Evolutionary conservation across 2,888 invertebrate species (phyloP).

Genomic region (Agrochola lota): DNA sequence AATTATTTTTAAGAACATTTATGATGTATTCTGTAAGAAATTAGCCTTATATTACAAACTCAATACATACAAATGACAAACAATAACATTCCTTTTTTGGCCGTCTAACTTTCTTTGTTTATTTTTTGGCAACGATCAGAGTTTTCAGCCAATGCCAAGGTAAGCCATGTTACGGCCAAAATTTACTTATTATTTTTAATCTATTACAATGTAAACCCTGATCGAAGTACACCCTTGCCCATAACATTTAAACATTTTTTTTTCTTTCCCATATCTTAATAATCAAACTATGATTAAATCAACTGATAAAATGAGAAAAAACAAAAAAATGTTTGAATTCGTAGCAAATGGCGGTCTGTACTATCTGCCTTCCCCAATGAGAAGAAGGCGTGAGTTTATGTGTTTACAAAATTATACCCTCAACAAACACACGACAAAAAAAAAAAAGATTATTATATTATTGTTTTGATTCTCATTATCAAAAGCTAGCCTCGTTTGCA

Average conservation of each 20-base stretch:
- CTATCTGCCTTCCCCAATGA: no score
- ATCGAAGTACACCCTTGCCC: neutral
- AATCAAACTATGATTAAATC: neutral
- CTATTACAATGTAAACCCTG: neutral
- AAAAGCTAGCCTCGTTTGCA: neutral
- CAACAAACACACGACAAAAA: neutral
- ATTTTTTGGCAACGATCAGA: slow-evolving; percentile 32
- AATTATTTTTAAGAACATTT: neutral
- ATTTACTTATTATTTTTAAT: neutral
- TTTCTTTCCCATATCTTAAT: neutral
- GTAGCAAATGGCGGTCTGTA: no score
- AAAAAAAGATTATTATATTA: neutral
- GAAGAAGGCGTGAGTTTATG: no score
- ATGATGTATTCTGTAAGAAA: neutral
- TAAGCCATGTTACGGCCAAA: neutral
- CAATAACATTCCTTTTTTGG: slow-evolving; percentile 17
- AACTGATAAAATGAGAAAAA: neutral
- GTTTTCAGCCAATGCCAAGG: slow-evolving; percentile 3
- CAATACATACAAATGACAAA: neutral
- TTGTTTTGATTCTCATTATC: neutral
- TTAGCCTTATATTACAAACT: neutral
- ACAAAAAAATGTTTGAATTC: no score
- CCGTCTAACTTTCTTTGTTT: slow-evolving; percentile 31
- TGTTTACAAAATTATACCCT: neutral
- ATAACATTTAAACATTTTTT: no score